Percentiles rank a stretch among this genome's conserved stretches.
phyloP scores from a whole-genome alignment of 2,113 vertebrate genomes.

The Apteryx mantelli region DNA sequence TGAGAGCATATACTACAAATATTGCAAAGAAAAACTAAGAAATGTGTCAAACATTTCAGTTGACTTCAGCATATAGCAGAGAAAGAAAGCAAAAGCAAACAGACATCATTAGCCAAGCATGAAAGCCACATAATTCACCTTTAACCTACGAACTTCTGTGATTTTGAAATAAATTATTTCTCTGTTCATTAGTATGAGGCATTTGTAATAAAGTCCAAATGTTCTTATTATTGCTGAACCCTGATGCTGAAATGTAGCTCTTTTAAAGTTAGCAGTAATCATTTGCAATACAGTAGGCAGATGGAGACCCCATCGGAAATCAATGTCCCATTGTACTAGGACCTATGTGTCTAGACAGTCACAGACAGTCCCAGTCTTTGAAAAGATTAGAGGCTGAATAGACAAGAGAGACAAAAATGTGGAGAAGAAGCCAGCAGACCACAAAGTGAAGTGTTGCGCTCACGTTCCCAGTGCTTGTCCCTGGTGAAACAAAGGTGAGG shows the following conservation, averaged over 20 bases:
- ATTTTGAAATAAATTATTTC: slow-evolving; percentile 62
- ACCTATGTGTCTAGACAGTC: slow-evolving; percentile 55
- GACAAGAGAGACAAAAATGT: slow-evolving; percentile 59
- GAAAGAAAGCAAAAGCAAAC: neutral
- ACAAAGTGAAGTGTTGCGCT: slow-evolving; percentile 51
- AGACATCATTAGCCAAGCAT: neutral
- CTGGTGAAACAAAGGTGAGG: neutral
- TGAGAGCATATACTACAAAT: neutral
- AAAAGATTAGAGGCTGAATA: slow-evolving; percentile 62
- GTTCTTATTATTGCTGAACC: slow-evolving; percentile 32
- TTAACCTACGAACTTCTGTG: neutral
- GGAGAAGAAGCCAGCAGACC: slow-evolving; percentile 61
- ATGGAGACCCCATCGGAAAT: slow-evolving; percentile 60
- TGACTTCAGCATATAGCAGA: neutral
- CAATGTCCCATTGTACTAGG: slow-evolving; percentile 64
- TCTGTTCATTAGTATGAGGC: neutral
- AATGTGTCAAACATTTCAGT: neutral
- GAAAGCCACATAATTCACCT: slow-evolving; percentile 19
- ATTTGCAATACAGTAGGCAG: slow-evolving; percentile 43
- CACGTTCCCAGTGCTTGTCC: slow-evolving; percentile 30
- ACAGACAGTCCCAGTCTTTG: slow-evolving; percentile 57
- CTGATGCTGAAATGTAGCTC: slow-evolving; percentile 58
- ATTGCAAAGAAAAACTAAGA: neutral
- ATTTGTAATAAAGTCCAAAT: slow-evolving; percentile 37
- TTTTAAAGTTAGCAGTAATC: slow-evolving; percentile 54